A percentile compares a stretch with the other conserved stretches of the same genome.
Conservation (phyloP, 2,113 vertebrate genomes). For the Amia ocellicauda region DNA sequence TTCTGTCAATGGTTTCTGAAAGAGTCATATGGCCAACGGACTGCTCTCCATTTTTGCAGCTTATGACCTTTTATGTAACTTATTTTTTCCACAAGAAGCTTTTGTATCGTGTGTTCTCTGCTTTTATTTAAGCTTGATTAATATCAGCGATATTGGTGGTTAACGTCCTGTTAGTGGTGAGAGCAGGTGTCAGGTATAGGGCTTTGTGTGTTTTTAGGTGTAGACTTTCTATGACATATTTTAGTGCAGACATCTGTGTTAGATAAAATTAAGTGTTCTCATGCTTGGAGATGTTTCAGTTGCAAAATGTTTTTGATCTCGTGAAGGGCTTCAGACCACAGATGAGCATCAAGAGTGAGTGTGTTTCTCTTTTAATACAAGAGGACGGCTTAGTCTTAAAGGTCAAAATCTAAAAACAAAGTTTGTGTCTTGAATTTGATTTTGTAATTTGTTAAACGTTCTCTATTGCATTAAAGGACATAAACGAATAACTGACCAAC, state of each 20-base stretch:
- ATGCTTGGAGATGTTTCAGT: constrained; percentile 29
- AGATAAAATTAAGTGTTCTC: constrained; percentile 35
- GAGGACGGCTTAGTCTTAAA: constrained; percentile 31
- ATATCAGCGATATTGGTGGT: constrained; percentile 49
- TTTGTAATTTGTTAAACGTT: not conserved
- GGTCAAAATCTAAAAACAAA: constrained; percentile 18
- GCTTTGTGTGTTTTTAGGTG: constrained; percentile 37
- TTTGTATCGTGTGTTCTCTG: constrained; percentile 30
- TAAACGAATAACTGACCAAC: too few relatives aligned
- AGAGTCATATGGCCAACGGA: constrained; percentile 9
- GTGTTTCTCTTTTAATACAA: constrained; percentile 23
- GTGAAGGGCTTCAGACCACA: constrained; percentile 37
- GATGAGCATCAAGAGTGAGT: constrained; percentile 10
- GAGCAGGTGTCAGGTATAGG: constrained; percentile 54
- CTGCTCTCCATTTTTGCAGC: constrained; percentile 8
- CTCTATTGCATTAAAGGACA: not conserved
- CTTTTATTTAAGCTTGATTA: constrained; percentile 38
- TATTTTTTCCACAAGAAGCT: constrained; percentile 31
- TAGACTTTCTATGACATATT: constrained; percentile 30
- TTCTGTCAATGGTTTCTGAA: not conserved
- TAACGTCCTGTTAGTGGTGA: constrained; percentile 63
- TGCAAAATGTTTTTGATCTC: constrained; percentile 33
- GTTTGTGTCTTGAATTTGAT: not conserved
- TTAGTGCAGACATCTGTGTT: constrained; percentile 45
- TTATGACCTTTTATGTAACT: constrained; percentile 33